Base-by-base conservation (phyloP, 2,888 invertebrate species). In the Rhagium mordax region DNA sequence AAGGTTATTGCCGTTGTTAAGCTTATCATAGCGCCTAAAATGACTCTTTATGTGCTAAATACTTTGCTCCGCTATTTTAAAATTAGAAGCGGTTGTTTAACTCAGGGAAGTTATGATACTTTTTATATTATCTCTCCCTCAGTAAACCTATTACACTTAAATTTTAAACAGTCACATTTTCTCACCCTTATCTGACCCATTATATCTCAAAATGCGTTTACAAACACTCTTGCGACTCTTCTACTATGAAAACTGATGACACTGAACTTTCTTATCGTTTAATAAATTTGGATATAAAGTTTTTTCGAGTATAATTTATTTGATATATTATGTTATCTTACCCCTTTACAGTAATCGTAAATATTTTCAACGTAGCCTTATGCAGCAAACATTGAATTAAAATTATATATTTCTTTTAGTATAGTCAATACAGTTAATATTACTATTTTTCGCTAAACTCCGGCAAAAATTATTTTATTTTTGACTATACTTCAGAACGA, bases 151-250 rank as follows among this genome's bases (percentile, higher is more conserved):
- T 87, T 86, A 86, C 85, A 85, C 86, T 87, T 87, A 86, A 86
- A 87, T 87, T 87, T 87, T 87, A 87, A 87, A 87, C 87, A 85
- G 85, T 86, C 86, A 86, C 87, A 87, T 87, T 87, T 87, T 86
- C 85, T 86, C 84, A 81, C 80, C 81, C 83, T 84, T 87, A 87
- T 87, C 87, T 76, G 72, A 66, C 79, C 84, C 84, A 85, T 87
- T 87, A 85, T 83, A 87, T 87, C 87, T 83, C 74, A 80, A 82
- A 86, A 85, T 85, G 85, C 85, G 85, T 84, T 83, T 66, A 83
- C 85, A 83, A 85, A 85, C 83, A 85, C 83, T 83, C 82, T 79
- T 81, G 85, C 82, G 81, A 80, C 83, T 83, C 83, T 79, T 79
- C 82, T 79, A 74, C 78, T 76, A 78, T 79, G 79, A 81, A 84